phyloP scores from a whole-genome alignment of 2,113 vertebrate species.

The Pedetes capensis region DNA sequence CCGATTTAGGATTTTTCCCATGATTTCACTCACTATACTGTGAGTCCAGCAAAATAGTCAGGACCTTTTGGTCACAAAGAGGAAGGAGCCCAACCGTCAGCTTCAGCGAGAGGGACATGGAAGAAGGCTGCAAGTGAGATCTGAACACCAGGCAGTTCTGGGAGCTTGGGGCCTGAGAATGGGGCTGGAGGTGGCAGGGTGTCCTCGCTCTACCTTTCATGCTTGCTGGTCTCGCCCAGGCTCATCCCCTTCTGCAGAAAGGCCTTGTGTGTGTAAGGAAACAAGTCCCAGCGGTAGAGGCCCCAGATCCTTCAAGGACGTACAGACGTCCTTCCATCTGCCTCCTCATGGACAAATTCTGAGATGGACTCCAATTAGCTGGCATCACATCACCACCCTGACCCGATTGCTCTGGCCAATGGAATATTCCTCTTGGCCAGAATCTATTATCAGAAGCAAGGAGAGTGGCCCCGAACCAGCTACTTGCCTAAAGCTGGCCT shows the following conservation, averaged over 20 bases:
- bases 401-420: not conserved
- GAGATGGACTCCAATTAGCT: slow-evolving; percentile 30
- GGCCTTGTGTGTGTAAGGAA: not conserved
- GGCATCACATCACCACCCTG: not conserved
- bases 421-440: not conserved
- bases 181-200: not conserved
- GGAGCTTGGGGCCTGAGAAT: accelerated
- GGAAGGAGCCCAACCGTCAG: not conserved
- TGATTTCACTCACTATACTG: not conserved
- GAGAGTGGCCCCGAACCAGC: not conserved
- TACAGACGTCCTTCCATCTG: not conserved
- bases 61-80: not conserved
- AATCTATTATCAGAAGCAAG: not conserved
- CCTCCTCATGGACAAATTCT: slow-evolving; percentile 7
- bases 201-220: not conserved
- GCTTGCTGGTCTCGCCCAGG: not conserved
- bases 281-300: not conserved
- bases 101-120: not conserved
- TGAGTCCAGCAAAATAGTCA: not conserved
- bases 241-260: not conserved
- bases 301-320: slow-evolving; percentile 3
- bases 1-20: not conserved
- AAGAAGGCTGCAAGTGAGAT: not conserved
- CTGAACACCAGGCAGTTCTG: not conserved
- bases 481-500: not conserved